A percentile compares a stretch with the other conserved stretches of the same genome.
Evolutionary conservation across 2,888 invertebrate genomes (phyloP).

Genomic region (Drosophila neonasuta): DNA sequence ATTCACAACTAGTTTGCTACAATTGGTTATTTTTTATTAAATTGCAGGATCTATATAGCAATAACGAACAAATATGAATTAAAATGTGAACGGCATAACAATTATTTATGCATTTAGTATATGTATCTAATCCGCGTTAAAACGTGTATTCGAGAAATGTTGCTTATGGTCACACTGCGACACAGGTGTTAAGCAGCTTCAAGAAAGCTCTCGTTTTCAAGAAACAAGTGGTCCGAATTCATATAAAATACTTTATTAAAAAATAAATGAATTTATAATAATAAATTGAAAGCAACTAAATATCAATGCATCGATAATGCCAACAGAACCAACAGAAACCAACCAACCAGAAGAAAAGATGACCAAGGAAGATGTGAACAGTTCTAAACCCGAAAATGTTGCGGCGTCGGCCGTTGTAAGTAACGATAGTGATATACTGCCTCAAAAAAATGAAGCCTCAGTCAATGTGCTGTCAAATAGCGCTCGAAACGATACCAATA

Average conservation of each 20-base stretch:
- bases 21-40: too few relatives aligned
- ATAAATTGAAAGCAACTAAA: neutral
- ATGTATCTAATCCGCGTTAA: neutral
- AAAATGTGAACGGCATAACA: neutral
- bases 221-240: neutral
- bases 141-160: neutral
- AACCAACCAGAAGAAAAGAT: constrained; percentile 25
- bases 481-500: constrained; percentile 33
- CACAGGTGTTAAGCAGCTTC: neutral
- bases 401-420: constrained; percentile 15
- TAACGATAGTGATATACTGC: constrained; percentile 32
- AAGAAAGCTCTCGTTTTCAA: neutral
- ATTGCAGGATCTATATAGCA: too few relatives aligned
- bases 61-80: too few relatives aligned
- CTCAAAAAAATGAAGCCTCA: constrained; percentile 21
- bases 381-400: constrained; percentile 36
- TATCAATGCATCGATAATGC: neutral
- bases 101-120: neutral
- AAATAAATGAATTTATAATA: constrained; percentile 1
- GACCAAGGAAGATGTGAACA: constrained; percentile 62
- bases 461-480: constrained; percentile 28
- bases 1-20: too few relatives aligned
- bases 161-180: neutral
- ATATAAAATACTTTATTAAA: neutral
- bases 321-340: neutral